Percentiles rank a stretch among this genome's conserved stretches.
Evolutionary conservation across 1,140 invertebrate genomes (phyloP).

Genomic region (Drosophila guanche): DNA sequence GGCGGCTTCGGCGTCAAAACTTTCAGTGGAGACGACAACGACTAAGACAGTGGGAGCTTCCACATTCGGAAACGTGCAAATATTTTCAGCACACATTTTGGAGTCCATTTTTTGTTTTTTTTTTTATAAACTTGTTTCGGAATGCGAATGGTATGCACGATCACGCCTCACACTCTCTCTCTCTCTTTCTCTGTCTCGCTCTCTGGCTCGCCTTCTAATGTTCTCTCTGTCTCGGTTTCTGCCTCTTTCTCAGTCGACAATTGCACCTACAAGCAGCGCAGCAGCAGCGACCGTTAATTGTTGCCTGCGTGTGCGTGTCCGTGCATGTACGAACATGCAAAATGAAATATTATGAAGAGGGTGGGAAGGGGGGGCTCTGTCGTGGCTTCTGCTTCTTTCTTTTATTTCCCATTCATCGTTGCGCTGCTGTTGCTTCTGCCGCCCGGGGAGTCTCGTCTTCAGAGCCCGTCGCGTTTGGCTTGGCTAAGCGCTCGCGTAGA

Average conservation of each 20-base stretch:
- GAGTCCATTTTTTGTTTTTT: constrained; percentile 14
- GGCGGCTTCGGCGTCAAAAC: constrained; percentile 21
- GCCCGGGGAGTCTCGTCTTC: constrained; percentile 1
- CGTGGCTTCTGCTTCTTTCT: constrained; percentile 42
- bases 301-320: constrained; percentile 27
- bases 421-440: neutral
- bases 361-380: neutral
- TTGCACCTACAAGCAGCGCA: constrained; percentile 16
- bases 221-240: constrained; percentile 10
- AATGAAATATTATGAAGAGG: constrained; percentile 50
- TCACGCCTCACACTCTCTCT: constrained; percentile 41
- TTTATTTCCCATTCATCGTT: constrained; percentile 19
- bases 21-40: constrained; percentile 45
- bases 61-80: constrained; percentile 71
- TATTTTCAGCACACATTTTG: constrained; percentile 61
- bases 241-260: neutral
- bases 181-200: constrained; percentile 8
- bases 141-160: constrained; percentile 45
- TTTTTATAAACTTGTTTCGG: constrained; percentile 48
- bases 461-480: constrained; percentile 61
- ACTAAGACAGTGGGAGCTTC: constrained; percentile 21
- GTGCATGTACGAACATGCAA: constrained; percentile 52
- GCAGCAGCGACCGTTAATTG: constrained; percentile 9
- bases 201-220: neutral
- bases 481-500: constrained; percentile 78